These are phyloP conservation scores for Acrossocheilus fasciatus DNA, from an alignment of 2,797 vertebrate species.

Conservation along the genomic window DNA sequence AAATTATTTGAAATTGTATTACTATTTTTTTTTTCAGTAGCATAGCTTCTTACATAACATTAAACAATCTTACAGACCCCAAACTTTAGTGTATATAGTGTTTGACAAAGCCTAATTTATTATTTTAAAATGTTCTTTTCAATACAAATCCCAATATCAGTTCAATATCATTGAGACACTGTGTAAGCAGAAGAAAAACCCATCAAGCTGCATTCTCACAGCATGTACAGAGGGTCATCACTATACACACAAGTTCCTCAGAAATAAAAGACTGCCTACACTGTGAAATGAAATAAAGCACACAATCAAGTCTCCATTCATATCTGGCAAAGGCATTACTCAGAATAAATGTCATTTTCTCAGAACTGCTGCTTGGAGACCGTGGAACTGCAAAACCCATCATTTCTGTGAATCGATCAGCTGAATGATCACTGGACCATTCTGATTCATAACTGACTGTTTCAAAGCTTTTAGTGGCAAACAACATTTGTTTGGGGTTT, in stretches of 20 bases:
- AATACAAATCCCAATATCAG: neutral
- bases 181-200: slow-evolving; percentile 8
- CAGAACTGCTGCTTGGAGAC: slow-evolving; percentile 1
- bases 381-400: slow-evolving; percentile 3
- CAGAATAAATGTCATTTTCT: slow-evolving; percentile 21
- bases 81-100: neutral
- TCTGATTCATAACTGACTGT: neutral
- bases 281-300: slow-evolving; percentile 22
- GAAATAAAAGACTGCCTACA: slow-evolving; percentile 27
- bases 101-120: neutral
- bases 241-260: neutral
- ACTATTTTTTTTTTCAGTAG: neutral
- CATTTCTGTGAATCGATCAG: slow-evolving; percentile 10
- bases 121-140: slow-evolving; percentile 1
- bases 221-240: slow-evolving; percentile 14
- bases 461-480: neutral
- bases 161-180: neutral
- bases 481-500: neutral
- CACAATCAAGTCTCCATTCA: slow-evolving; percentile 31
- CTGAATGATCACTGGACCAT: neutral
- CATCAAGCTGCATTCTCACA: neutral
- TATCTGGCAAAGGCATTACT: slow-evolving; percentile 24
- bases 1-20: neutral
- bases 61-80: neutral
- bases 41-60: neutral